Conservation (phyloP, 2,888 invertebrate species). For the Yponomeuta cagnagella region DNA sequence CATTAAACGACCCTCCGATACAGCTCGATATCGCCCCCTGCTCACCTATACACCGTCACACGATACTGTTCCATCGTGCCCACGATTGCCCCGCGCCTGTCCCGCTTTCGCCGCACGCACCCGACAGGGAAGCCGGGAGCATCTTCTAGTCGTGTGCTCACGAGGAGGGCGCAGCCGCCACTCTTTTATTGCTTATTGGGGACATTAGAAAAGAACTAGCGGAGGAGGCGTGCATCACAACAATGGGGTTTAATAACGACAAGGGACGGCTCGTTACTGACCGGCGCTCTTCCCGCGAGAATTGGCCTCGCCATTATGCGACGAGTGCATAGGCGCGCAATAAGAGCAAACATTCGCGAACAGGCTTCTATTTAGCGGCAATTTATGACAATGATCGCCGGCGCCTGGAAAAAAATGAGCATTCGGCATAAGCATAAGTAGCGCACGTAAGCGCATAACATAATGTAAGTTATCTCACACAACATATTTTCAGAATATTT, state of each 20-base stretch:
- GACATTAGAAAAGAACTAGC: constrained; percentile 34
- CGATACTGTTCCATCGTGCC: constrained; percentile 21
- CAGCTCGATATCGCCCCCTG: constrained; percentile 35
- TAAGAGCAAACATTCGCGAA: constrained; percentile 49
- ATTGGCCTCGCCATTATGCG: constrained; percentile 54
- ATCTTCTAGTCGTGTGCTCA: not conserved
- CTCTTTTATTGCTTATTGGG: constrained; percentile 55
- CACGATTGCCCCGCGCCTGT: constrained; percentile 17
- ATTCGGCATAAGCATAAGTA: constrained; percentile 14
- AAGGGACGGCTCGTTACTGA: constrained; percentile 54
- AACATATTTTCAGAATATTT: not conserved
- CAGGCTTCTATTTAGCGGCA: constrained; percentile 36
- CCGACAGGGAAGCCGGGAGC: not conserved
- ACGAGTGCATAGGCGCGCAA: constrained; percentile 41
- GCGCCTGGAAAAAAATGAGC: constrained; percentile 6
- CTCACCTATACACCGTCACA: constrained; percentile 18
- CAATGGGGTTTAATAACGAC: constrained; percentile 62
- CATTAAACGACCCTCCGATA: constrained; percentile 47
- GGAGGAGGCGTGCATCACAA: constrained; percentile 41
- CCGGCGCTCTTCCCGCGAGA: constrained; percentile 47
- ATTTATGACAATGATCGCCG: constrained; percentile 24
- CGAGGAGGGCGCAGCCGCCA: constrained; percentile 16
- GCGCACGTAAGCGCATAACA: not conserved
- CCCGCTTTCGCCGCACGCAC: not conserved
- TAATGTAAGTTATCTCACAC: constrained; percentile 10